Evolutionary conservation across 2,888 invertebrate genomes (phyloP).

Genomic region (Mythimna impura): DNA sequence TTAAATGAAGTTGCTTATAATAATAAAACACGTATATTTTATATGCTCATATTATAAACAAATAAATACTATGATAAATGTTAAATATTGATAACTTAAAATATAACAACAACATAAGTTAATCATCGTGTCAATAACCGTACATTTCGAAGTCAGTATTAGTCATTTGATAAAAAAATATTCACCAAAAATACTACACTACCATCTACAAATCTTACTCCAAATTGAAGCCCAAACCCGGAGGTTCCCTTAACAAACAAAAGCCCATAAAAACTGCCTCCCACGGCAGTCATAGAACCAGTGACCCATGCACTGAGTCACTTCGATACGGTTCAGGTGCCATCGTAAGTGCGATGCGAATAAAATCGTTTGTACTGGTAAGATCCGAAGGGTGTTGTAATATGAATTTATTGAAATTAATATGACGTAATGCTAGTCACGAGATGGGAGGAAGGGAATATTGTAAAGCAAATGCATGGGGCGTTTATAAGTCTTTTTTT

Average conservation of each 20-base stretch:
- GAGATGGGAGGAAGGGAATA: background rate
- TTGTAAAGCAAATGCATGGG: background rate
- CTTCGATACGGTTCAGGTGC: conserved; percentile 69
- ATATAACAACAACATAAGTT: no score
- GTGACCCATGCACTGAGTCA: conserved; percentile 77
- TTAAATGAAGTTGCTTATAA: no score
- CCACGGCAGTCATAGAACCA: conserved; percentile 76
- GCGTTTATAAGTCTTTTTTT: background rate
- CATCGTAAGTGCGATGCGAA: conserved; percentile 42
- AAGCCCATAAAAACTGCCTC: conserved; percentile 67
- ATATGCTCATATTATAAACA: no score
- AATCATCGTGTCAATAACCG: no score
- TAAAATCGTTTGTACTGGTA: conserved; percentile 27
- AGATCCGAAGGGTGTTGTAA: conserved; percentile 34
- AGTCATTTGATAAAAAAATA: background rate
- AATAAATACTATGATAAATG: no score
- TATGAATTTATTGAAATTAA: background rate
- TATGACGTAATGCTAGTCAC: background rate
- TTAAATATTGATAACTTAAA: no score
- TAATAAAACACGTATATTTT: no score
- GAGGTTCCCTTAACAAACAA: conserved; percentile 59
- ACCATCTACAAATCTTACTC: conserved; percentile 32
- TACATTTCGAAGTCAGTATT: background rate
- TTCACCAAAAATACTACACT: background rate
- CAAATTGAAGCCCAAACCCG: conserved; percentile 33